phyloP scores from a whole-genome alignment of 2,113 vertebrate genomes.

The Tragelaphus scriptus region DNA sequence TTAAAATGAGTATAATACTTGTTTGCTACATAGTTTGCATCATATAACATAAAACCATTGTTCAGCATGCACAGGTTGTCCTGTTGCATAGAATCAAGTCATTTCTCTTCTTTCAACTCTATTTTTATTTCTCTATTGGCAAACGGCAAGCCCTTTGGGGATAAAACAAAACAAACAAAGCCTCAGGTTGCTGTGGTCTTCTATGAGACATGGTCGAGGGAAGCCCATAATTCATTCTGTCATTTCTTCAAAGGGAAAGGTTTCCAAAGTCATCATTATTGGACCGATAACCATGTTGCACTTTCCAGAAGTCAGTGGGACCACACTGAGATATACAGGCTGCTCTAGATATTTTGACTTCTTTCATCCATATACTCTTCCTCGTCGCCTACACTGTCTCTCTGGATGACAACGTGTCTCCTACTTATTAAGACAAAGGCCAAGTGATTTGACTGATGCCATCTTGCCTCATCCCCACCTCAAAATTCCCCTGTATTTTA shows the following conservation, averaged over 20 bases:
- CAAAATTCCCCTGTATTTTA: neutral
- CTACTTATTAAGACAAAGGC: neutral
- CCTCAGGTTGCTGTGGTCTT: neutral
- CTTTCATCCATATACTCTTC: neutral
- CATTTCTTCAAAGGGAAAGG: slow-evolving; percentile 19
- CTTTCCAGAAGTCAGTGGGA: neutral
- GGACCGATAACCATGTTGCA: neutral
- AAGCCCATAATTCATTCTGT: slow-evolving; percentile 57
- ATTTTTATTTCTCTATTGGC: neutral
- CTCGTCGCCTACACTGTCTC: neutral
- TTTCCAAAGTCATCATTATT: slow-evolving; percentile 31
- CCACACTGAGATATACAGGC: neutral
- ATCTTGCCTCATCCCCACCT: neutral
- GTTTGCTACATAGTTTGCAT: neutral
- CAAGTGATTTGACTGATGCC: neutral
- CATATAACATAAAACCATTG: neutral
- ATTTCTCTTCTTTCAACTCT: neutral
- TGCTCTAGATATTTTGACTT: neutral
- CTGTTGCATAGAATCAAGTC: neutral
- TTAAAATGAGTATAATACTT: neutral
- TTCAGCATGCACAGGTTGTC: neutral
- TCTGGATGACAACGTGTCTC: neutral
- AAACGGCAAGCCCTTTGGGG: neutral
- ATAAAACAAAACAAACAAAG: neutral
- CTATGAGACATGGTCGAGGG: neutral